A percentile compares a stretch with the other conserved stretches of the same genome.
Conservation (phyloP, 1,140 invertebrate genomes). For the Micrasema minimum region DNA sequence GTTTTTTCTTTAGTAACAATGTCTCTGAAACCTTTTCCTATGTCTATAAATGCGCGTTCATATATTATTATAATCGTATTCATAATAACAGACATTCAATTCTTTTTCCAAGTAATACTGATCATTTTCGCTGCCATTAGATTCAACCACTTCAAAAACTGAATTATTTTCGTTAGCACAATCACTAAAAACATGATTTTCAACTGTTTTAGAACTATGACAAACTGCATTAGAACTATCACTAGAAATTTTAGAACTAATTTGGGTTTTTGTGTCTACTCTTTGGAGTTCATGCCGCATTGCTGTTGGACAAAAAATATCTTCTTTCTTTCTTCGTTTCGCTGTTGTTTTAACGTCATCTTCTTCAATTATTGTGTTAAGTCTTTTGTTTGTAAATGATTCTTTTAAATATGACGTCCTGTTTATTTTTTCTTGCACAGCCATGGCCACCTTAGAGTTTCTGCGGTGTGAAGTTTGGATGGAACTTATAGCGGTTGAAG, state of each 20-base stretch:
- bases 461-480: neutral
- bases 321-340: slow-evolving; percentile 6
- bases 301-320: too few relatives aligned
- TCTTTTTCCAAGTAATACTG: slow-evolving; percentile 20
- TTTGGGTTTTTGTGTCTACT: too few relatives aligned
- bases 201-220: too few relatives aligned
- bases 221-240: too few relatives aligned
- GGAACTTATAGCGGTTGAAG: neutral
- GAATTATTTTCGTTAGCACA: neutral
- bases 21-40: too few relatives aligned
- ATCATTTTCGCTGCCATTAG: too few relatives aligned
- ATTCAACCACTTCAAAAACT: neutral
- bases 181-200: too few relatives aligned
- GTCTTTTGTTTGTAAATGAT: slow-evolving; percentile 1
- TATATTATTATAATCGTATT: slow-evolving; percentile 11
- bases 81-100: slow-evolving; percentile 39
- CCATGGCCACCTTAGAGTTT: slow-evolving; percentile 4
- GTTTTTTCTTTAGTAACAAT: too few relatives aligned
- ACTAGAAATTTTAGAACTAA: too few relatives aligned
- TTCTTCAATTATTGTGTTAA: slow-evolving; percentile 26
- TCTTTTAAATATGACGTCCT: neutral
- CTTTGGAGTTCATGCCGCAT: too few relatives aligned
- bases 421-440: slow-evolving; percentile 24
- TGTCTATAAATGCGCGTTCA: too few relatives aligned
- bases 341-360: neutral